Conservation (phyloP, 1,140 invertebrate genomes). For the Nephila pilipes region DNA sequence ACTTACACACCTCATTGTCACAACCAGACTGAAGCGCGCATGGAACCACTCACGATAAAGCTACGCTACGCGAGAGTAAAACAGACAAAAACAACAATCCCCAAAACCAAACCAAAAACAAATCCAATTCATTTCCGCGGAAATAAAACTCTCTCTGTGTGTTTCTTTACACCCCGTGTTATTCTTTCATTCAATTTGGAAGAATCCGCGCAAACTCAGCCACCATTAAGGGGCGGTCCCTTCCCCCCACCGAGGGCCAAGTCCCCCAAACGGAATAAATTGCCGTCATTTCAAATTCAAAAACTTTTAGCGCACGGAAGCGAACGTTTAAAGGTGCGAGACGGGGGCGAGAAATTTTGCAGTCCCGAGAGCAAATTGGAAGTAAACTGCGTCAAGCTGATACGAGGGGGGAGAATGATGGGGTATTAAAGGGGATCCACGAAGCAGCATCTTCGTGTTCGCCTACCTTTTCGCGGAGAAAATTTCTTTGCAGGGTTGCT, state of each 20-base stretch:
- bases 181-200: constrained; percentile 70
- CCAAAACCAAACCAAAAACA: constrained; percentile 2
- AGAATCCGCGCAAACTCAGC: constrained; percentile 32
- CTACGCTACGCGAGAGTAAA: background rate
- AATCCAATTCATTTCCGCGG: constrained; percentile 61
- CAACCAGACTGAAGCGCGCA: background rate
- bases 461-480: constrained; percentile 60
- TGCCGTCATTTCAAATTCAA: constrained; percentile 77
- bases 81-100: background rate
- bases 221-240: constrained; percentile 61
- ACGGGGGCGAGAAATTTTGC: constrained; percentile 50
- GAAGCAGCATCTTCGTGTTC: constrained; percentile 69
- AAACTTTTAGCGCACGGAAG: constrained; percentile 76
- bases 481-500: constrained; percentile 74
- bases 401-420: constrained; percentile 13
- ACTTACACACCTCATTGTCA: background rate
- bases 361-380: constrained; percentile 70
- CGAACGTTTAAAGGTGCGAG: constrained; percentile 72
- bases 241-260: constrained; percentile 1
- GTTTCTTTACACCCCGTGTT: constrained; percentile 39
- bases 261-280: constrained; percentile 64
- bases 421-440: constrained; percentile 44
- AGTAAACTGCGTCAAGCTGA: constrained; percentile 74
- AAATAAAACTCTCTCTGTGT: constrained; percentile 52
- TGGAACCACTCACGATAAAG: background rate